Evolutionary conservation across 2,888 invertebrate genomes (phyloP).

Genomic region (Nomada flava): DNA sequence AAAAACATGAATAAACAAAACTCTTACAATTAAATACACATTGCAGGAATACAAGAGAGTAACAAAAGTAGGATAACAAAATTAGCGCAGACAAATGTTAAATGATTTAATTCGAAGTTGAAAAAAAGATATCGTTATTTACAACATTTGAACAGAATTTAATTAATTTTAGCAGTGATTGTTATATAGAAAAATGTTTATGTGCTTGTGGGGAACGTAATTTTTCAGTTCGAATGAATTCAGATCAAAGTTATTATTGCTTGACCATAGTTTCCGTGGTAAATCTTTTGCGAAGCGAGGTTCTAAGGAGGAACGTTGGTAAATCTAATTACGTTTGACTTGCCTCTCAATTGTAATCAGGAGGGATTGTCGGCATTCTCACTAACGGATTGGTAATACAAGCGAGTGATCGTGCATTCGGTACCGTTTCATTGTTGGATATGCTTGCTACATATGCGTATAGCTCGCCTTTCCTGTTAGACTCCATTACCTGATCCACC

Average conservation of each 20-base stretch:
- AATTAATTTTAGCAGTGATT: too few relatives aligned
- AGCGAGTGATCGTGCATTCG: slow-evolving; percentile 53
- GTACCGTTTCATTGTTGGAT: slow-evolving; percentile 58
- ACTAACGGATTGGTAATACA: slow-evolving; percentile 46
- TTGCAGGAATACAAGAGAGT: too few relatives aligned
- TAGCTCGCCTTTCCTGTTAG: slow-evolving; percentile 9
- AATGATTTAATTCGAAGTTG: too few relatives aligned
- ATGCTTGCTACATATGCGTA: slow-evolving; percentile 44
- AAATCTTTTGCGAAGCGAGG: background rate
- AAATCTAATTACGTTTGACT: slow-evolving; percentile 1
- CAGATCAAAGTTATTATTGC: background rate
- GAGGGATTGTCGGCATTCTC: slow-evolving; percentile 25
- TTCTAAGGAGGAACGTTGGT: background rate
- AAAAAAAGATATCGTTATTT: too few relatives aligned
- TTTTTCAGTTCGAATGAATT: too few relatives aligned
- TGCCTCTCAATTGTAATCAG: slow-evolving; percentile 5
- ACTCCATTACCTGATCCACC: slow-evolving; percentile 30
- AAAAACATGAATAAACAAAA: too few relatives aligned
- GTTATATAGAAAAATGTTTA: too few relatives aligned
- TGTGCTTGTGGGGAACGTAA: too few relatives aligned
- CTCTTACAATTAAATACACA: too few relatives aligned
- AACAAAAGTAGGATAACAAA: too few relatives aligned
- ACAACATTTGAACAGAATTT: too few relatives aligned
- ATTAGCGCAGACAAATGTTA: too few relatives aligned
- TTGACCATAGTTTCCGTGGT: background rate